phyloP scores from a whole-genome alignment of 2,888 invertebrate genomes.

The Nebria salina region DNA sequence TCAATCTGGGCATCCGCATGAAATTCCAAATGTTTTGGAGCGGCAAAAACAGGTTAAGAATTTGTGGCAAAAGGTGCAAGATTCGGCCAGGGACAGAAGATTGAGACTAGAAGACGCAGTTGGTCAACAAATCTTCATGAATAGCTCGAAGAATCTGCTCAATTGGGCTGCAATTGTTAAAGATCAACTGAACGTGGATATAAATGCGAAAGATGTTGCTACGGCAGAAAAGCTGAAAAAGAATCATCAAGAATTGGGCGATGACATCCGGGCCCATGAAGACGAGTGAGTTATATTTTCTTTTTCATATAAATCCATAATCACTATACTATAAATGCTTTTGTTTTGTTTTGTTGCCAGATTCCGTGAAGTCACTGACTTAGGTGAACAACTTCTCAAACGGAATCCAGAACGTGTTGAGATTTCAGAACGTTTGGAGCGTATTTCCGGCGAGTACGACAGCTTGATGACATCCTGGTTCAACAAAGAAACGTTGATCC shows the following conservation, averaged over 20 bases:
- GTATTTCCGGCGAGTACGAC: constrained; percentile 78
- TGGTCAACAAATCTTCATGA: constrained; percentile 92
- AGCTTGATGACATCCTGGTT: constrained; percentile 83
- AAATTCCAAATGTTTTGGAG: constrained; percentile 84
- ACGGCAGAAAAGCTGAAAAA: constrained; percentile 91
- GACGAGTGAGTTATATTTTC: constrained; percentile 75
- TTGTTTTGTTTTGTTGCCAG: constrained; percentile 59
- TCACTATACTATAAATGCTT: constrained; percentile 26
- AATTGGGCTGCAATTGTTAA: constrained; percentile 85
- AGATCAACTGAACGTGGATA: constrained; percentile 80
- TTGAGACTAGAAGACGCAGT: constrained; percentile 91
- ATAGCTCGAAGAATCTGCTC: constrained; percentile 82
- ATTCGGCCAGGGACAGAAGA: constrained; percentile 85
- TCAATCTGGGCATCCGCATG: constrained; percentile 90
- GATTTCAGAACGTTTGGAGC: constrained; percentile 78
- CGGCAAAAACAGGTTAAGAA: constrained; percentile 86
- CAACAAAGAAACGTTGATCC: constrained; percentile 85
- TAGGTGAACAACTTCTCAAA: constrained; percentile 79
- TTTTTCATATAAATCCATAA: neutral
- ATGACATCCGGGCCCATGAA: constrained; percentile 89
- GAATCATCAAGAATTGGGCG: constrained; percentile 88
- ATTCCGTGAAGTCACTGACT: constrained; percentile 81
- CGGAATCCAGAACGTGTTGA: constrained; percentile 80
- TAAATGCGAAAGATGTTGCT: constrained; percentile 84
- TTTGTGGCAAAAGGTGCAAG: constrained; percentile 88